These are phyloP conservation scores for Mesorhabditis belari DNA, from an alignment of 2,888 invertebrate species.

Conservation along the genomic window DNA sequence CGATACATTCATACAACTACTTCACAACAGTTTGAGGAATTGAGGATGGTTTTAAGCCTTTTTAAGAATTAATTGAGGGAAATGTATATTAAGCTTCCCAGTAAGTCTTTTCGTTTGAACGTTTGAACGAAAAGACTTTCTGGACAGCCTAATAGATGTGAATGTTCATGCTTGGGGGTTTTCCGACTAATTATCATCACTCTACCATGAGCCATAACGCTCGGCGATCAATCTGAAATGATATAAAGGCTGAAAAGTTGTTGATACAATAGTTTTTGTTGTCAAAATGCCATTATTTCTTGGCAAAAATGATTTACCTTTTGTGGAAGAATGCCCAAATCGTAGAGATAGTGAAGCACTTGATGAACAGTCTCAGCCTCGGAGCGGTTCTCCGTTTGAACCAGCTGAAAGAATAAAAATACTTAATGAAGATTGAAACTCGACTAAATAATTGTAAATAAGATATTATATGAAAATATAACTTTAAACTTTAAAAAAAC, in stretches of 20 bases:
- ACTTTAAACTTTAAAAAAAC: slow-evolving; percentile 1
- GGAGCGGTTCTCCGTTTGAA: slow-evolving; percentile 64
- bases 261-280: too few species aligned
- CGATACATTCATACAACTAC: too few species aligned
- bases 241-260: too few species aligned
- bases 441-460: too few species aligned
- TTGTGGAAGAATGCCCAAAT: slow-evolving; percentile 55
- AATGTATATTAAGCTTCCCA: too few species aligned
- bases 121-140: not conserved
- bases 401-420: slow-evolving; percentile 8
- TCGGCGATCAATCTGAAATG: not conserved
- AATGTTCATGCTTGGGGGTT: not conserved
- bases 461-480: not conserved
- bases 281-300: too few species aligned
- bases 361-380: slow-evolving; percentile 79
- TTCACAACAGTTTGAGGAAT: not conserved
- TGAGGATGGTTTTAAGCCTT: too few species aligned
- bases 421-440: too few species aligned
- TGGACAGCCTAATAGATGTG: too few species aligned
- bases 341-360: slow-evolving; percentile 75
- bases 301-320: slow-evolving; percentile 13
- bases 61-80: too few species aligned
- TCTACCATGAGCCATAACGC: not conserved
- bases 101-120: too few species aligned
- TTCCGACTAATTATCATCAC: not conserved